Evolutionary conservation across 2,888 invertebrate species (phyloP).

Genomic region (Polymixis flavicincta): DNA sequence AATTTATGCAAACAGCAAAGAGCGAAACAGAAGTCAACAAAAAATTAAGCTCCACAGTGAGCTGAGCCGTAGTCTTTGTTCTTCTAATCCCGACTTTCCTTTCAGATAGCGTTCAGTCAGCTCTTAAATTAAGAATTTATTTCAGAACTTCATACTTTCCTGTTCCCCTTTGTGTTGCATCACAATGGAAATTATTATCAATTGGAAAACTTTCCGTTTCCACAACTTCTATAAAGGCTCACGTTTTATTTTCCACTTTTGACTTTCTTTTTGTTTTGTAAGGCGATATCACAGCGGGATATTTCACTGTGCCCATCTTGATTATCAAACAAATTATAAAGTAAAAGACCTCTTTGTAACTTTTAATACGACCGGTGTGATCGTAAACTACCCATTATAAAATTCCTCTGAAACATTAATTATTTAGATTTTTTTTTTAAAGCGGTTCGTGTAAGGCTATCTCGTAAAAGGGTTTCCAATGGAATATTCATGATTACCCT

Average conservation of each 20-base stretch:
- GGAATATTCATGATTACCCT: constrained; percentile 83
- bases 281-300: constrained; percentile 72
- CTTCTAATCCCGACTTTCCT: constrained; percentile 87
- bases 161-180: constrained; percentile 87
- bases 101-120: constrained; percentile 88
- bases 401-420: constrained; percentile 69
- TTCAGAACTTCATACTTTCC: constrained; percentile 88
- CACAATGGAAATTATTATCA: constrained; percentile 89
- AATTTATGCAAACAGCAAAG: constrained; percentile 79
- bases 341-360: constrained; percentile 45
- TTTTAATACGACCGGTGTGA: constrained; percentile 53
- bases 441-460: constrained; percentile 73
- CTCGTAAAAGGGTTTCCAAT: constrained; percentile 83
- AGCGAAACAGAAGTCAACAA: constrained; percentile 82
- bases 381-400: constrained; percentile 64
- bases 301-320: constrained; percentile 71
- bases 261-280: constrained; percentile 78
- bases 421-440: constrained; percentile 78
- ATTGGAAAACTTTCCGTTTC: constrained; percentile 88
- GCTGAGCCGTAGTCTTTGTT: constrained; percentile 83
- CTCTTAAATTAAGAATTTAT: constrained; percentile 89
- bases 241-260: constrained; percentile 85
- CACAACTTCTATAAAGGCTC: constrained; percentile 83
- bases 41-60: constrained; percentile 80
- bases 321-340: constrained; percentile 68